These are phyloP conservation scores for Tanytarsus gracilentus DNA, from an alignment of 2,888 invertebrate species.

Conservation along the genomic window DNA sequence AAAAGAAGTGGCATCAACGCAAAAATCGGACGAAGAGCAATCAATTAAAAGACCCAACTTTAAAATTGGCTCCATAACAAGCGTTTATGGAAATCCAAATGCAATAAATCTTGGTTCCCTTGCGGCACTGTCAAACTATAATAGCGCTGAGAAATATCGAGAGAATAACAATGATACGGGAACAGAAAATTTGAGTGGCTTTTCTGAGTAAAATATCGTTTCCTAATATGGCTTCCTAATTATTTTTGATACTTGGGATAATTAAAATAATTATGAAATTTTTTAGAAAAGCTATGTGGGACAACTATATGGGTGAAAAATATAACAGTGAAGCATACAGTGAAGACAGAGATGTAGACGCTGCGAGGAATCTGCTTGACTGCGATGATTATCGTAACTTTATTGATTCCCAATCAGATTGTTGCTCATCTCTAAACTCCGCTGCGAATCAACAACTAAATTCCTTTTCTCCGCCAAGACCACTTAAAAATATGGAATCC, in stretches of 20 bases:
- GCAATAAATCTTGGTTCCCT: constrained; percentile 41
- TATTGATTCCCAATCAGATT: constrained; percentile 83
- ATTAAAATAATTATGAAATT: no score
- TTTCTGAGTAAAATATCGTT: constrained; percentile 72
- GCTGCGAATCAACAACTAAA: constrained; percentile 49
- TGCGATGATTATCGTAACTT: constrained; percentile 86
- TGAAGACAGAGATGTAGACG: constrained; percentile 75
- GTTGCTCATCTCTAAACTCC: constrained; percentile 70
- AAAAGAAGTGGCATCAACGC: constrained; percentile 46
- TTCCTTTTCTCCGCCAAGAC: constrained; percentile 45
- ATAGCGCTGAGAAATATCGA: constrained; percentile 32
- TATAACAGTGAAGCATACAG: constrained; percentile 87
- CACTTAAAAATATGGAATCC: constrained; percentile 33
- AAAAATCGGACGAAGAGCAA: constrained; percentile 60
- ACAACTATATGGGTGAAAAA: constrained; percentile 89
- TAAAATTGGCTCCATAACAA: constrained; percentile 51
- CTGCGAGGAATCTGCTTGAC: constrained; percentile 69
- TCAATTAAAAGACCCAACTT: constrained; percentile 51
- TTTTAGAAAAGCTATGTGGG: no score
- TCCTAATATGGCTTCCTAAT: no score
- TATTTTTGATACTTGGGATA: no score
- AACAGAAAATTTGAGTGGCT: constrained; percentile 67
- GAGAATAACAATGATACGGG: constrained; percentile 45
- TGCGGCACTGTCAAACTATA: constrained; percentile 42
- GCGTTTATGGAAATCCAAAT: constrained; percentile 28